phyloP scores from a whole-genome alignment of 2,113 vertebrate genomes.

The Myrmecophaga tridactyla region DNA sequence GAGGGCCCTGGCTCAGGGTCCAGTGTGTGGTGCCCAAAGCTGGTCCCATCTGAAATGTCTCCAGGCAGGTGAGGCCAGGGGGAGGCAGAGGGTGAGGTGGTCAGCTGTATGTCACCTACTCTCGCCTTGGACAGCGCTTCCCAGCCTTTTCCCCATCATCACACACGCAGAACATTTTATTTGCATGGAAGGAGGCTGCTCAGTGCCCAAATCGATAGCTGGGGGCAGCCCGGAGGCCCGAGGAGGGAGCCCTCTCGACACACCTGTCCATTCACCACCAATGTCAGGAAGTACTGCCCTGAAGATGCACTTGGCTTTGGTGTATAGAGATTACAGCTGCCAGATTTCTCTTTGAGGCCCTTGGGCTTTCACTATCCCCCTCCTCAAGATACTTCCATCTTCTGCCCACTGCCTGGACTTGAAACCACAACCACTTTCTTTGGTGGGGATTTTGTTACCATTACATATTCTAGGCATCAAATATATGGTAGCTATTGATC shows the following conservation, averaged over 20 bases:
- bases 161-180: background rate
- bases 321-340: background rate
- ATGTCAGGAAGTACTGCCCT: background rate
- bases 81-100: rapidly evolving
- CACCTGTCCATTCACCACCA: background rate
- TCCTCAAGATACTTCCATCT: background rate
- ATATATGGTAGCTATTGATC: background rate
- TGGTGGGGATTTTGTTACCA: background rate
- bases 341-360: background rate
- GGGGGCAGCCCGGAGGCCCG: background rate
- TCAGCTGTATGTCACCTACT: rapidly evolving
- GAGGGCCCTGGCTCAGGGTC: rapidly evolving
- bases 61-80: background rate
- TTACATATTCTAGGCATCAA: background rate
- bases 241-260: background rate
- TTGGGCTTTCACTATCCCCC: background rate
- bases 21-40: background rate
- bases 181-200: background rate
- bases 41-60: background rate
- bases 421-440: background rate
- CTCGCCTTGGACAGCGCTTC: background rate
- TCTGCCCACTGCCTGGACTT: background rate
- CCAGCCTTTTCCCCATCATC: background rate
- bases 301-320: too few species aligned
- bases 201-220: background rate